Percentiles rank a stretch among this genome's conserved stretches.
Conservation (phyloP, 2,888 invertebrate genomes). For the Amblyjoppa proteus region DNA sequence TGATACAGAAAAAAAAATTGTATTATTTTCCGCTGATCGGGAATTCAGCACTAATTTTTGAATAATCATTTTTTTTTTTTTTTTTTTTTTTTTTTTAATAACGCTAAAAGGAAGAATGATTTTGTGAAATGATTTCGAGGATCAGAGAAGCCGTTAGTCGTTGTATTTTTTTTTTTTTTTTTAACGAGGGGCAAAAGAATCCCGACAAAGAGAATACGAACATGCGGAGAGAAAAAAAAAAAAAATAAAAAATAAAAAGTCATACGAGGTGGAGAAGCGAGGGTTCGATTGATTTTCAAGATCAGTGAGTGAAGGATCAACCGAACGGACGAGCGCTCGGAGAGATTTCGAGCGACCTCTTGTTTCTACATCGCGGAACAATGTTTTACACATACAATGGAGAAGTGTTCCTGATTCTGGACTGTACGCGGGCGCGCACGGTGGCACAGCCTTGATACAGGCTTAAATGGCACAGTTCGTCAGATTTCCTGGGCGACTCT, state of each 20-base stretch:
- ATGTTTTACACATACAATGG: constrained; percentile 14
- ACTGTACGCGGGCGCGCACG: neutral
- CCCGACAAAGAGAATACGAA: constrained; percentile 19
- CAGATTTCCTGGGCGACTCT: constrained; percentile 22
- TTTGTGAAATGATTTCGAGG: constrained; percentile 20
- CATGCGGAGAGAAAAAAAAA: neutral
- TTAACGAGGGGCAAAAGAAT: neutral
- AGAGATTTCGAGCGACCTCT: constrained; percentile 51
- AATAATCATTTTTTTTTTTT: too few species aligned
- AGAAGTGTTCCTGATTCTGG: neutral
- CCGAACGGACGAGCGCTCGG: constrained; percentile 41
- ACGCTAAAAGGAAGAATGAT: neutral
- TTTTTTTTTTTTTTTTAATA: too few species aligned
- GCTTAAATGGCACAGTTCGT: constrained; percentile 35
- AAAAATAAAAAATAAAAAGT: constrained; percentile 9
- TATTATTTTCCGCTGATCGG: too few species aligned
- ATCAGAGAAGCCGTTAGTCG: constrained; percentile 50
- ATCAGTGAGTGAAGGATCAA: constrained; percentile 48
- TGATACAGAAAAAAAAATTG: too few species aligned
- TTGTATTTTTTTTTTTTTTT: neutral
- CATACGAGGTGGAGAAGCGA: constrained; percentile 12
- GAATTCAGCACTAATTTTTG: too few species aligned
- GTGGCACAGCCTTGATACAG: neutral
- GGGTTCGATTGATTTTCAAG: constrained; percentile 49
- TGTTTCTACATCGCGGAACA: constrained; percentile 26